Evolutionary conservation across 2,888 invertebrate genomes (phyloP).

Genomic region (Lasioglossum vierecki): DNA sequence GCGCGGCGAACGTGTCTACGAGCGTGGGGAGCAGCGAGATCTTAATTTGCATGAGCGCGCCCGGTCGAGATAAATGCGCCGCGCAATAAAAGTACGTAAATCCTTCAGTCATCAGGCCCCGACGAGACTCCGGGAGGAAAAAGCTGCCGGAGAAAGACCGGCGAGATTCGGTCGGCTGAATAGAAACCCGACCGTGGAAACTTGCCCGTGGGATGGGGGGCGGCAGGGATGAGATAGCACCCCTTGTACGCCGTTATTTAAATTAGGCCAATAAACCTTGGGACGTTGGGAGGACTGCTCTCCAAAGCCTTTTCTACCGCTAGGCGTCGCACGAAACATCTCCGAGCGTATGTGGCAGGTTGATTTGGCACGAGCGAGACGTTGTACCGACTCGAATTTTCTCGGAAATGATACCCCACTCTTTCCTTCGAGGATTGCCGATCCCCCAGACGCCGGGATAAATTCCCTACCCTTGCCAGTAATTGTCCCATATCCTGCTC

Average conservation of each 20-base stretch:
- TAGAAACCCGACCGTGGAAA: constrained; percentile 67
- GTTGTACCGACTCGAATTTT: constrained; percentile 40
- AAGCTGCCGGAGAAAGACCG: constrained; percentile 35
- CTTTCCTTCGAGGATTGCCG: constrained; percentile 53
- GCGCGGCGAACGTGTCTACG: constrained; percentile 60
- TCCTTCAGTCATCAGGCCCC: constrained; percentile 78
- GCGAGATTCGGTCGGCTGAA: constrained; percentile 33
- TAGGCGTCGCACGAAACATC: constrained; percentile 21
- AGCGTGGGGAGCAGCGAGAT: constrained; percentile 61
- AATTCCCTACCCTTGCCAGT: constrained; percentile 58
- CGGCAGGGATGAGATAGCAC: constrained; percentile 70
- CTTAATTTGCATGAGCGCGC: constrained; percentile 77
- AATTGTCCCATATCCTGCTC: constrained; percentile 66
- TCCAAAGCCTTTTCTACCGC: constrained; percentile 51
- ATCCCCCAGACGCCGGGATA: constrained; percentile 46
- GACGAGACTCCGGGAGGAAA: constrained; percentile 51
- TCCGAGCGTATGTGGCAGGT: constrained; percentile 6
- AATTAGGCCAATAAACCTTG: constrained; percentile 82
- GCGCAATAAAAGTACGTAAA: constrained; percentile 79
- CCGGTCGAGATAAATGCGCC: constrained; percentile 73
- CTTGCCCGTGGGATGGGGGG: constrained; percentile 47
- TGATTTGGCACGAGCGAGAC: constrained; percentile 40
- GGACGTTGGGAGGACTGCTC: constrained; percentile 32
- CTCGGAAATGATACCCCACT: constrained; percentile 42
- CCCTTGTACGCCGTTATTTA: constrained; percentile 79